A percentile compares a stretch with the other conserved stretches of the same genome.
phyloP scores from a whole-genome alignment of 1,140 invertebrate genomes.

The Zaprionus tsacasi region DNA sequence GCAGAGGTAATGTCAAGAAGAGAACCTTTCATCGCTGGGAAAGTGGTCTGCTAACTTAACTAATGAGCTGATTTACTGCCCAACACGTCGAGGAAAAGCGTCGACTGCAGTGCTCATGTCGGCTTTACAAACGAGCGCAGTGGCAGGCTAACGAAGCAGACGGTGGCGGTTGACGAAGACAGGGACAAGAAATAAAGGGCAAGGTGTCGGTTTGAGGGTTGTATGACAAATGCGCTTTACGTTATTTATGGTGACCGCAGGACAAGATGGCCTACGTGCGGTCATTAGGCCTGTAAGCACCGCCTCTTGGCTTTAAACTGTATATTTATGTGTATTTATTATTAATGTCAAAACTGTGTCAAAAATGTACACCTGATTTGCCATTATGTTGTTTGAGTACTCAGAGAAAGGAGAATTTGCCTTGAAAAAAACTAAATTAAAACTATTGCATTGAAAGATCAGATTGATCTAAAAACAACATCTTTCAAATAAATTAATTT shows the following conservation, averaged over 20 bases:
- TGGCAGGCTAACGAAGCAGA: neutral
- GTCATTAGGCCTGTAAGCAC: constrained; percentile 57
- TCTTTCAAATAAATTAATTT: too few species aligned
- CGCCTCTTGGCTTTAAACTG: constrained; percentile 23
- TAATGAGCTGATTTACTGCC: constrained; percentile 83
- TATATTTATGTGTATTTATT: too few species aligned
- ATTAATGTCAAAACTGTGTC: constrained; percentile 32
- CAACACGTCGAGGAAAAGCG: constrained; percentile 58
- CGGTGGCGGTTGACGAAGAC: neutral
- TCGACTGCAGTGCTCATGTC: constrained; percentile 55
- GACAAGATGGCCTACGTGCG: constrained; percentile 75
- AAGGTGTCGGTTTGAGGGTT: constrained; percentile 39
- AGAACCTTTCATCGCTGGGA: neutral
- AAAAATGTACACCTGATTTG: neutral
- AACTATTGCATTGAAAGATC: too few species aligned
- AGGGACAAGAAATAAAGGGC: neutral
- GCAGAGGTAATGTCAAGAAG: neutral
- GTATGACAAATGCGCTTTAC: constrained; percentile 75
- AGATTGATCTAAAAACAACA: too few species aligned
- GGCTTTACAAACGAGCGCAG: neutral
- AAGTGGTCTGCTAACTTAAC: constrained; percentile 66
- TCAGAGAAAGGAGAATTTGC: too few species aligned
- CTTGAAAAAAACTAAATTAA: too few species aligned
- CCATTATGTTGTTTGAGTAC: too few species aligned
- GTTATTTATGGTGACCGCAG: constrained; percentile 81